phyloP scores from a whole-genome alignment of 1,140 invertebrate species.

The Micrasema minimum region DNA sequence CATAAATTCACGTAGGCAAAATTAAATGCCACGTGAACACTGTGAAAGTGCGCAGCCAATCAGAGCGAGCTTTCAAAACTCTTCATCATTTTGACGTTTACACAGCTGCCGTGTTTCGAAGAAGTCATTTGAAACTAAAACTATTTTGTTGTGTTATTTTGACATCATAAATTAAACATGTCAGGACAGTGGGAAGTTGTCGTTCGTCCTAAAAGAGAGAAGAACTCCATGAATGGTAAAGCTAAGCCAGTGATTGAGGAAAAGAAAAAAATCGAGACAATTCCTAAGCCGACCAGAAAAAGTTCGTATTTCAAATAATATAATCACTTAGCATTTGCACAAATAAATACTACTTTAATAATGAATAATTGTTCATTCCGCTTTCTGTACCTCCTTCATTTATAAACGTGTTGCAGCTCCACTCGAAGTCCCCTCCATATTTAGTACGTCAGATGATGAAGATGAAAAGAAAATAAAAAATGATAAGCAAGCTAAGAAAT shows the following conservation, averaged over 20 bases:
- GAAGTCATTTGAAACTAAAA: constrained; percentile 20
- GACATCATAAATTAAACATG: constrained; percentile 60
- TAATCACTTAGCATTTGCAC: background rate
- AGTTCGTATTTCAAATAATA: constrained; percentile 33
- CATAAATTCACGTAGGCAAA: constrained; percentile 13
- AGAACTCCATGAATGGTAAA: constrained; percentile 70
- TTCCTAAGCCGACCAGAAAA: constrained; percentile 58
- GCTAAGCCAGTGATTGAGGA: constrained; percentile 71
- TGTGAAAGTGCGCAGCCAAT: constrained; percentile 31
- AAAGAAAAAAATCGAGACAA: constrained; percentile 67
- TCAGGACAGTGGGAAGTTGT: constrained; percentile 83
- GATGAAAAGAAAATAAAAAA: constrained; percentile 58
- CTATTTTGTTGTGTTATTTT: constrained; percentile 30
- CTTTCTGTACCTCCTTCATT: constrained; percentile 50
- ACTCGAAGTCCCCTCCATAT: constrained; percentile 24
- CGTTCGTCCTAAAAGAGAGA: constrained; percentile 76
- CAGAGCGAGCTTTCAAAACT: constrained; percentile 23
- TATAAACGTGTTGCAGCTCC: constrained; percentile 51
- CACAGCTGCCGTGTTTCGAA: constrained; percentile 13
- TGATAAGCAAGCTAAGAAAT: constrained; percentile 62
- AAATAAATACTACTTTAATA: background rate
- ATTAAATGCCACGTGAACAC: constrained; percentile 39
- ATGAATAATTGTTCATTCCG: background rate
- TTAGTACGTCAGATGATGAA: constrained; percentile 44
- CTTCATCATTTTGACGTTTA: constrained; percentile 37